Evolutionary conservation across 2,888 invertebrate species (phyloP).

Genomic region (Aricia artaxerxes): DNA sequence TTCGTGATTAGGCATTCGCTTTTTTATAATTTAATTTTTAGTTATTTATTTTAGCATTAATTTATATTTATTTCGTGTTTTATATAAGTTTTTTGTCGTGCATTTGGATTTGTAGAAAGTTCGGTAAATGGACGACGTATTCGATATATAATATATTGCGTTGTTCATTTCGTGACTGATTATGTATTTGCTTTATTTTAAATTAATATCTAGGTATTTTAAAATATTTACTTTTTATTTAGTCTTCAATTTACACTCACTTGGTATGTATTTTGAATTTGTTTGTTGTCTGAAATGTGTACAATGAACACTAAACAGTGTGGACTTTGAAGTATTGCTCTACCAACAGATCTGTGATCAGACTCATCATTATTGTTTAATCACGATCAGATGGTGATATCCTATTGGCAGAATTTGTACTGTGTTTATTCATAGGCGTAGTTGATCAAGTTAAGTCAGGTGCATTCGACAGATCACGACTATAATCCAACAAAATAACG

Average conservation of each 20-base stretch:
- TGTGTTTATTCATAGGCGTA: too few species aligned
- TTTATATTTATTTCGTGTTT: background rate
- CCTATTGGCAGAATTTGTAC: too few species aligned
- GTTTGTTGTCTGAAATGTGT: background rate
- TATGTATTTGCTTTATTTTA: background rate
- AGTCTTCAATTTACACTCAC: background rate
- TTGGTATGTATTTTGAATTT: background rate
- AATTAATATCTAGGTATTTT: too few species aligned
- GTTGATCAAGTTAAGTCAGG: too few species aligned
- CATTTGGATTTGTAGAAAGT: slow-evolving; percentile 31
- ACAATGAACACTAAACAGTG: too few species aligned
- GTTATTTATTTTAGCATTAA: background rate
- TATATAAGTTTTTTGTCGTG: slow-evolving; percentile 33
- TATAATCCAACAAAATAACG: too few species aligned
- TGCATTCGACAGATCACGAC: too few species aligned
- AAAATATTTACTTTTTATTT: too few species aligned
- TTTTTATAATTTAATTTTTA: background rate
- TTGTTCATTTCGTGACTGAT: background rate
- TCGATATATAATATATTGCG: background rate
- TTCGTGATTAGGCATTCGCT: background rate
- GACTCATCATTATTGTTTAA: too few species aligned
- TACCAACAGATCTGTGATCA: too few species aligned
- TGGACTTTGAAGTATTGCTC: too few species aligned
- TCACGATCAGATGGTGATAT: too few species aligned
- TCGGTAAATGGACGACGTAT: background rate